Conservation (phyloP, 2,113 vertebrate species). For the Fukomys damarensis region DNA sequence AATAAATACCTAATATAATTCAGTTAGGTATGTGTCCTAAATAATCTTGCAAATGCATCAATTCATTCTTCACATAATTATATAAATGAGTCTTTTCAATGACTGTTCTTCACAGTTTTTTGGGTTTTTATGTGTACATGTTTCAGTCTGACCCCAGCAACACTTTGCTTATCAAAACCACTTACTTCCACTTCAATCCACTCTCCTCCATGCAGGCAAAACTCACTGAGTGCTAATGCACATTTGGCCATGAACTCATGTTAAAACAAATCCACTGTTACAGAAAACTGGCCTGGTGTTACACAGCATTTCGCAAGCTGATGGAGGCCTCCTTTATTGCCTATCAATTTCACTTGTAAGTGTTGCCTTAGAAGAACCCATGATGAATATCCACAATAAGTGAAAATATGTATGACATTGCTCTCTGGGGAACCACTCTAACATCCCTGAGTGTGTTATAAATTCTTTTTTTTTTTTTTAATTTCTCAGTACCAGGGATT, state of each 20-base stretch:
- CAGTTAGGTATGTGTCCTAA: not conserved
- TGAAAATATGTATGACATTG: not conserved
- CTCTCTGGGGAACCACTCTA: not conserved
- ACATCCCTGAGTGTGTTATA: not conserved
- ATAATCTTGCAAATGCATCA: not conserved
- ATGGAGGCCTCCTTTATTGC: not conserved
- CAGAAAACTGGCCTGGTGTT: not conserved
- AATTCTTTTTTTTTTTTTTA: no score
- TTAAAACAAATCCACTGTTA: not conserved
- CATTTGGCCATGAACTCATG: not conserved
- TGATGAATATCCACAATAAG: not conserved
- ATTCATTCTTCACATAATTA: not conserved
- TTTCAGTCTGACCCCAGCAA: not conserved
- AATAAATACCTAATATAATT: not conserved
- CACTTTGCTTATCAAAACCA: not conserved
- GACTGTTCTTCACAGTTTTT: not conserved
- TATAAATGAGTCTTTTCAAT: not conserved
- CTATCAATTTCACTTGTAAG: not conserved
- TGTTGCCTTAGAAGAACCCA: not conserved
- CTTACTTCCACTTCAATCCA: not conserved
- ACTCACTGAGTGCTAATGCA: not conserved
- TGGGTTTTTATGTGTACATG: not conserved
- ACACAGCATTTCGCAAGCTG: not conserved
- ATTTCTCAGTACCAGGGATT: no score
- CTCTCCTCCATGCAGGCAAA: not conserved